Evolutionary conservation across 2,888 invertebrate genomes (phyloP).

Genomic region (Strigamia crassipes): DNA sequence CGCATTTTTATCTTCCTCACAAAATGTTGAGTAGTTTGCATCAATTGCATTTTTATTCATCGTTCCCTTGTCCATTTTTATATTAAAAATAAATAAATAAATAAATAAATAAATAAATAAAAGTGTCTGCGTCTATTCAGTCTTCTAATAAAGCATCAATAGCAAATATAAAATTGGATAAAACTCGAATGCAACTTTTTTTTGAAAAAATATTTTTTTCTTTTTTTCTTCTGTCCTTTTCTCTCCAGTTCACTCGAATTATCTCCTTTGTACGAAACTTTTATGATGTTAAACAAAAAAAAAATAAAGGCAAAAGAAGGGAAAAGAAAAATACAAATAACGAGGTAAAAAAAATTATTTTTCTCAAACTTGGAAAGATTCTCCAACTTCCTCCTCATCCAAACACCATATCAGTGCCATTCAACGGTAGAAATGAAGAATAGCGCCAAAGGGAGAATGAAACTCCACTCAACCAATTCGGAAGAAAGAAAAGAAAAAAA

Average conservation of each 20-base stretch:
- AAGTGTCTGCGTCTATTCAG: neutral
- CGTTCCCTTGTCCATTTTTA: neutral
- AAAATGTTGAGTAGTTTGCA: constrained; percentile 2
- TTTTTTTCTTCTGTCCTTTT: neutral
- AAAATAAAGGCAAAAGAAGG: neutral
- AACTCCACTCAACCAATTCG: neutral
- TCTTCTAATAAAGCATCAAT: neutral
- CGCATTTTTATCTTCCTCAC: neutral
- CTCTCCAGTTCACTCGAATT: neutral
- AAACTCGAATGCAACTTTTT: too few species aligned
- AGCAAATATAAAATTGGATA: neutral
- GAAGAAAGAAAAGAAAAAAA: too few species aligned
- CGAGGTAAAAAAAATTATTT: neutral
- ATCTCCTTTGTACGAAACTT: neutral
- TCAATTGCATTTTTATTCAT: neutral
- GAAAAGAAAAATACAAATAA: neutral
- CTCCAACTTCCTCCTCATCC: neutral
- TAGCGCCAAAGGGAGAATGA: neutral
- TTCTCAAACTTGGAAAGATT: neutral
- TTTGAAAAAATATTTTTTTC: neutral
- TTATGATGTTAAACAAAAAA: neutral
- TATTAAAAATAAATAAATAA: neutral
- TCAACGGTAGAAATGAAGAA: neutral
- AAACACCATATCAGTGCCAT: neutral
- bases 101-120: neutral